Percentiles rank a stretch among this genome's conserved stretches.
These are phyloP conservation scores for Cephalopholis sonnerati DNA, from an alignment of 2,113 vertebrate species.

Conservation along the genomic window DNA sequence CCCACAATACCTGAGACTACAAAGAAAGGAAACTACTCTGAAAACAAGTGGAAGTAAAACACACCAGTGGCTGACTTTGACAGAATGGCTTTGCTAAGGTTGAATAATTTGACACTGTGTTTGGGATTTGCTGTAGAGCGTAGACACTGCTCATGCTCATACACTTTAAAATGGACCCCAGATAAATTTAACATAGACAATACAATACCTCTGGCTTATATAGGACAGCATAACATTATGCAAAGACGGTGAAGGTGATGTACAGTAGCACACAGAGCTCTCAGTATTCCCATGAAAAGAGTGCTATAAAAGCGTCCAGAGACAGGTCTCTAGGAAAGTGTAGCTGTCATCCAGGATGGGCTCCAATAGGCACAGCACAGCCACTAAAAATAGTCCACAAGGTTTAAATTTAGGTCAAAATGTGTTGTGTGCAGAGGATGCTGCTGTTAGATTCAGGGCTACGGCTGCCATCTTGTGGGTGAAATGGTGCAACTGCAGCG, in stretches of 20 bases:
- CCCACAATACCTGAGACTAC: too few relatives aligned
- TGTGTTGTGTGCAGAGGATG: conserved; percentile 37
- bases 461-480: conserved; percentile 76
- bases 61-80: not conserved
- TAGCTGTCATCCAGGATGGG: conserved; percentile 43
- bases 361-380: conserved; percentile 37
- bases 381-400: conserved; percentile 70
- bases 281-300: conserved; percentile 10
- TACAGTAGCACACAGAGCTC: conserved; percentile 3
- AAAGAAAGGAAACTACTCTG: not conserved
- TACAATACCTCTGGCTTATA: not conserved
- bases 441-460: conserved; percentile 16
- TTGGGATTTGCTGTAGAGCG: not conserved
- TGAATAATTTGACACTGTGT: not conserved
- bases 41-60: not conserved
- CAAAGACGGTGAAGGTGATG: not conserved
- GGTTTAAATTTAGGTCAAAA: conserved; percentile 61
- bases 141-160: not conserved
- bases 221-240: not conserved
- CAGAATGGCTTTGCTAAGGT: not conserved
- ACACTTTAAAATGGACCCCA: not conserved
- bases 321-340: conserved; percentile 12
- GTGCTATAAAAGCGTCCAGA: conserved; percentile 18
- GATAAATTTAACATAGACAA: not conserved
- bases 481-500: conserved; percentile 26